Conservation (phyloP, 2,888 invertebrate genomes). For the Dysmachus trigonus region DNA sequence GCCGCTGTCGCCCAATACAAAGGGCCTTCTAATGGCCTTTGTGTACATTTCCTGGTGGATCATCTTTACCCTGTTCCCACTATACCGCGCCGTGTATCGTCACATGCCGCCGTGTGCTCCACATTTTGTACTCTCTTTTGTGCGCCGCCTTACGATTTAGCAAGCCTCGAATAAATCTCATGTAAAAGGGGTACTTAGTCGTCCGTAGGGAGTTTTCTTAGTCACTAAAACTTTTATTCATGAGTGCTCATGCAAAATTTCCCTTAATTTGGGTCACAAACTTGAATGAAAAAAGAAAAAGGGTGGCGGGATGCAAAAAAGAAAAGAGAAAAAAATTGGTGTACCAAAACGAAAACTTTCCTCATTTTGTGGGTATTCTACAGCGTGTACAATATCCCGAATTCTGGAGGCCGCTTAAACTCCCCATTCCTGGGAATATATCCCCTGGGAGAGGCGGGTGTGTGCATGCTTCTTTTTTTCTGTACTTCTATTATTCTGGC, state of each 20-base stretch:
- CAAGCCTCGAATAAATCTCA: not conserved
- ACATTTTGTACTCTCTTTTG: not conserved
- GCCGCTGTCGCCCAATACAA: not conserved
- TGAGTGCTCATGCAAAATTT: conserved; percentile 30
- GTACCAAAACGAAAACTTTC: conserved; percentile 7
- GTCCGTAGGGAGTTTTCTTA: not conserved
- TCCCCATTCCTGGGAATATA: not conserved
- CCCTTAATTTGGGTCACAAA: conserved; percentile 43
- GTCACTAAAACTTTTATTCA: conserved; percentile 18
- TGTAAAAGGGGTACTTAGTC: conserved; percentile 6
- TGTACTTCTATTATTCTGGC: not conserved
- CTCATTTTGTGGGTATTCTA: conserved; percentile 29
- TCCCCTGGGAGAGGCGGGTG: not conserved
- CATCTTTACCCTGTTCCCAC: not conserved
- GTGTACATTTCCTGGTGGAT: not conserved
- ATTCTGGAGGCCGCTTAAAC: not conserved
- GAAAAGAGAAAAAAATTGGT: not conserved
- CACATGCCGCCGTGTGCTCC: not conserved
- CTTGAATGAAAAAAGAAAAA: not conserved
- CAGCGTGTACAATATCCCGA: not conserved
- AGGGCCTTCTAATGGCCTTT: not conserved
- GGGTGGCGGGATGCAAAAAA: not conserved
- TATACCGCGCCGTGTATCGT: not conserved
- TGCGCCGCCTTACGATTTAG: not conserved
- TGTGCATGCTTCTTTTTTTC: not conserved